Evolutionary conservation across 2,113 vertebrate genomes (phyloP), one percentile per base, ranked within the genome.

Genomic region (Carassius carassius): DNA sequence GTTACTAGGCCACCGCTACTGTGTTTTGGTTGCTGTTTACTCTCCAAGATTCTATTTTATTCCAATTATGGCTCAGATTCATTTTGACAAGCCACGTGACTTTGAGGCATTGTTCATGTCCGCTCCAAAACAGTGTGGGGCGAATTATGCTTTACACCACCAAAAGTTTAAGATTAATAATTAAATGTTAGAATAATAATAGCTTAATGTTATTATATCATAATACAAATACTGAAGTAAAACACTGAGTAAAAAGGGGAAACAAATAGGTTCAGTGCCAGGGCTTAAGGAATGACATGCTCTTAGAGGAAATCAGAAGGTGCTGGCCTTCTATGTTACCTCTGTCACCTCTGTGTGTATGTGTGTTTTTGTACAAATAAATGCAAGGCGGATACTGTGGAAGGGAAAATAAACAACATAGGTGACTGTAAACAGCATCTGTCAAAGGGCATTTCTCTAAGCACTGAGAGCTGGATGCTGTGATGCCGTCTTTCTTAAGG

Each of bases 321-420:
- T 60, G 54, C 47, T 87, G 72, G 73, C 83, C 73, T 63, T 69
- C 70, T 49, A 56, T 83, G 21, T 69, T 83, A 47, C 29, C 60
- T 67, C 23, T 70, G 25, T 74, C 3, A 47, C 44, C 44, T 47
- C 44, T 47, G 67, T 75, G 67, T 29, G 29, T 74, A 75, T 21
- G 75, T 80, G 44, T 76, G 81, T 25, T 65, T 80, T n/a, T 76
- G 62, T 14, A 51, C 49, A 51, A 51, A 51, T 51, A 51, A 51
- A 51, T 51, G 49, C 49, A 51, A 51, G 86, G 82, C 35, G 73
- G 70, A 87, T 41, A 67, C 44, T 67, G 44, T 81, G 58, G 14
- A 84, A 75, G 70, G 67, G 58, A 86, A 84, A 83, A 86, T 69
- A 86, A 88, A 85, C 87, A 70, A 85, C 25, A 35, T 29, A 16